Conservation (phyloP, 2,113 vertebrate genomes). For the Theristicus caerulescens region DNA sequence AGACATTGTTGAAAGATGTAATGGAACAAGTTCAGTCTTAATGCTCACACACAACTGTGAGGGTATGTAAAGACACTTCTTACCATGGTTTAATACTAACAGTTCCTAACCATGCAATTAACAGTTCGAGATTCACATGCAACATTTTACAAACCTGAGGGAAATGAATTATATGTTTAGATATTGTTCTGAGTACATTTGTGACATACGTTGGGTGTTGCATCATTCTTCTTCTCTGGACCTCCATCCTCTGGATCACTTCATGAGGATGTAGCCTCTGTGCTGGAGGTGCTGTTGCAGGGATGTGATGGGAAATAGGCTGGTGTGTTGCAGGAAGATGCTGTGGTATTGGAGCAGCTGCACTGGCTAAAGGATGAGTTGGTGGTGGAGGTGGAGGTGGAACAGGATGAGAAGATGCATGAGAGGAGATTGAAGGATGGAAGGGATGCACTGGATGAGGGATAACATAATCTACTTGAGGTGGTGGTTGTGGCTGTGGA, state of each 20-base stretch:
- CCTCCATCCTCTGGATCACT: constrained; percentile 96
- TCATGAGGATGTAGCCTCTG: constrained; percentile 96
- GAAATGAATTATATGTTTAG: constrained; percentile 52
- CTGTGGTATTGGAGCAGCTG: constrained; percentile 85
- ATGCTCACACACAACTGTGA: rapidly evolving
- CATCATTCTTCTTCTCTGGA: constrained; percentile 94
- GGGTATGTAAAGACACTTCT: not conserved
- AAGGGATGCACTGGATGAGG: constrained; percentile 93
- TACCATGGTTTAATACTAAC: not conserved
- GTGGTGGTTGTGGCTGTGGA: constrained; percentile 86
- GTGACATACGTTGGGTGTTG: constrained; percentile 94
- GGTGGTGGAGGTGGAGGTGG: constrained; percentile 85
- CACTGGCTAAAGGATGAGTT: constrained; percentile 84
- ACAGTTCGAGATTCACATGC: constrained; percentile 16
- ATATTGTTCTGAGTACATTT: constrained; percentile 56
- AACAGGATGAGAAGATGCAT: constrained; percentile 86
- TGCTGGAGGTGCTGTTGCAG: constrained; percentile 85
- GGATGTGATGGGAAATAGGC: constrained; percentile 89
- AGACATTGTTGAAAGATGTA: not conserved
- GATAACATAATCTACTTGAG: constrained; percentile 92
- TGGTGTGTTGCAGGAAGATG: constrained; percentile 90
- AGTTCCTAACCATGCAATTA: constrained; percentile 21
- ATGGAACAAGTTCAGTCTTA: not conserved
- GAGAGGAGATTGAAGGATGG: constrained; percentile 88
- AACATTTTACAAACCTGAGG: constrained; percentile 53